A percentile compares a stretch with the other conserved stretches of the same genome.
phyloP scores from a whole-genome alignment of 2,797 vertebrate genomes.

The Chaenodraco wilsoni region DNA sequence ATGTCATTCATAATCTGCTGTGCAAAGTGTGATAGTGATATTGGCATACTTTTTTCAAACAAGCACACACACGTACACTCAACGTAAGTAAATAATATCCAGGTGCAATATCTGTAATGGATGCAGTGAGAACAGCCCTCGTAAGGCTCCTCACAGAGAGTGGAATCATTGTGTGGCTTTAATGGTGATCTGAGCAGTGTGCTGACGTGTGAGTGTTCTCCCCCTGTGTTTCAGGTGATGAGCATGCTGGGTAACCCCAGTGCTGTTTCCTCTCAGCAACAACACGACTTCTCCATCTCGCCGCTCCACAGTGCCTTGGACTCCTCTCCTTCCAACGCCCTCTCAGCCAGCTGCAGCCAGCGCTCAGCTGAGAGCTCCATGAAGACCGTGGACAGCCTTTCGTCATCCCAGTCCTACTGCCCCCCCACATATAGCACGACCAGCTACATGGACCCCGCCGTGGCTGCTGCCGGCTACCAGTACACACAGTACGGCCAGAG shows the following conservation, averaged over 20 bases:
- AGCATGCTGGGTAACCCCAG: slow-evolving; percentile 93
- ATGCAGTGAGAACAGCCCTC: no score
- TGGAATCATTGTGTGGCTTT: no score
- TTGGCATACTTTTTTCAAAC: no score
- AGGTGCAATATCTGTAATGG: no score
- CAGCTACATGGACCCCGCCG: slow-evolving; percentile 94
- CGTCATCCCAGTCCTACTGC: slow-evolving; percentile 95
- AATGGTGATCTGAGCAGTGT: background rate
- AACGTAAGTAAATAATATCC: no score
- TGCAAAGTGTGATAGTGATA: no score
- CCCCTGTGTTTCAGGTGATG: slow-evolving; percentile 88
- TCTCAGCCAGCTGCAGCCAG: slow-evolving; percentile 95
- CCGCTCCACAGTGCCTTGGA: slow-evolving; percentile 92
- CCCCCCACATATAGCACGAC: slow-evolving; percentile 94
- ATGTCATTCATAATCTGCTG: no score
- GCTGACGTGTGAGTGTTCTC: background rate
- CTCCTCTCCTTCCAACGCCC: slow-evolving; percentile 86
- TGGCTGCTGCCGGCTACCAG: slow-evolving; percentile 92
- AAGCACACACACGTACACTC: no score
- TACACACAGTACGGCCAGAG: slow-evolving; percentile 96
- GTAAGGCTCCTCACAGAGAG: no score
- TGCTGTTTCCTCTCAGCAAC: slow-evolving; percentile 88
- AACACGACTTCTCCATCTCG: slow-evolving; percentile 96
- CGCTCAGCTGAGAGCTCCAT: slow-evolving; percentile 87
- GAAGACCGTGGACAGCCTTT: slow-evolving; percentile 92